Evolutionary conservation across 2,888 invertebrate genomes (phyloP).

Genomic region (Drosophila glabriapex): DNA sequence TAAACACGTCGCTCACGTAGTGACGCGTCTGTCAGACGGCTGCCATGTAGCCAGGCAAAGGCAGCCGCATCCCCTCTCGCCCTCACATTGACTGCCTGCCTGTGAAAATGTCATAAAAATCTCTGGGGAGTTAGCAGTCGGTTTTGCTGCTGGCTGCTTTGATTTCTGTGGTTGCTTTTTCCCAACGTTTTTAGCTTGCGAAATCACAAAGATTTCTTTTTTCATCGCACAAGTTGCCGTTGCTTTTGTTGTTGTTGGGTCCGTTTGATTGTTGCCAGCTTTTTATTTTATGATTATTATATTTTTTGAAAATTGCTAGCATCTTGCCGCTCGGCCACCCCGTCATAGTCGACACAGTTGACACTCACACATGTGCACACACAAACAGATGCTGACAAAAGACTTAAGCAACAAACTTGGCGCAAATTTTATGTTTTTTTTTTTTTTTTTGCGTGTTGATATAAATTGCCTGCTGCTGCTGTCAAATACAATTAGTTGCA

Average conservation of each 20-base stretch:
- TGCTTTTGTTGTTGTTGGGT: constrained; percentile 20
- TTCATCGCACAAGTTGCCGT: constrained; percentile 62
- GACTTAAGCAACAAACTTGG: constrained; percentile 74
- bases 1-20: constrained; percentile 83
- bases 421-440: constrained; percentile 20
- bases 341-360: constrained; percentile 36
- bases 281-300: constrained; percentile 79
- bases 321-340: constrained; percentile 49
- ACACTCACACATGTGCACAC: constrained; percentile 34
- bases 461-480: constrained; percentile 55
- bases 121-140: constrained; percentile 76
- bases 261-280: constrained; percentile 63
- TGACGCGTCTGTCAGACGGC: constrained; percentile 79
- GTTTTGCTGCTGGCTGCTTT: constrained; percentile 66
- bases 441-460: constrained; percentile 40
- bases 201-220: constrained; percentile 75
- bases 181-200: constrained; percentile 72
- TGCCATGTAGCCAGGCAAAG: constrained; percentile 68
- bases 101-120: constrained; percentile 80
- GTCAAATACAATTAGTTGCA: constrained; percentile 76
- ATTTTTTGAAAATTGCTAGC: constrained; percentile 67
- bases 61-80: constrained; percentile 22
- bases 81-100: constrained; percentile 45
- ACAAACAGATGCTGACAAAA: constrained; percentile 52
- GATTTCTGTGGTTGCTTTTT: constrained; percentile 71